Evolutionary conservation across 2,113 vertebrate species (phyloP).

Genomic region (Girardinichthys multiradiatus): DNA sequence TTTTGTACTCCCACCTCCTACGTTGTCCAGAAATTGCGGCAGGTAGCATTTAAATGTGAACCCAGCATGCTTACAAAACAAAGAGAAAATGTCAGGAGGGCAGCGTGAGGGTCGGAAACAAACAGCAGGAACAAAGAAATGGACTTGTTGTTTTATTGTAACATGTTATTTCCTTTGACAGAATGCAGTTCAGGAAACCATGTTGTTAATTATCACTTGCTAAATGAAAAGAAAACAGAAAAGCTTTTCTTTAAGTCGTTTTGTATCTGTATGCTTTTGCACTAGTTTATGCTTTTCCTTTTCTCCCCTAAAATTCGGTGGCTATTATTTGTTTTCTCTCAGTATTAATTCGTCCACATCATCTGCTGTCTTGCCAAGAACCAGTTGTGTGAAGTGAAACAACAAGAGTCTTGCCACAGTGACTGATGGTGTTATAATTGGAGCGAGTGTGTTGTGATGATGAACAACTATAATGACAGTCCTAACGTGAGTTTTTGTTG

Average conservation of each 20-base stretch:
- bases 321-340: not conserved
- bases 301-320: not conserved
- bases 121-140: slow-evolving; percentile 19
- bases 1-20: slow-evolving; percentile 20
- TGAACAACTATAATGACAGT: slow-evolving; percentile 61
- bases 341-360: not conserved
- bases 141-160: slow-evolving; percentile 8
- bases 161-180: slow-evolving; percentile 55
- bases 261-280: not conserved
- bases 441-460: slow-evolving; percentile 29
- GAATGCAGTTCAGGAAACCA: slow-evolving; percentile 41
- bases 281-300: not conserved
- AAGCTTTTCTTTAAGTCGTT: slow-evolving; percentile 18
- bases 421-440: slow-evolving; percentile 47
- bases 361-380: slow-evolving; percentile 26
- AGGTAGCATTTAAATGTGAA: slow-evolving; percentile 42
- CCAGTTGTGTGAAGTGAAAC: slow-evolving; percentile 8
- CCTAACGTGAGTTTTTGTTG: slow-evolving; percentile 60
- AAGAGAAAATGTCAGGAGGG: slow-evolving; percentile 27
- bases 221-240: slow-evolving; percentile 14
- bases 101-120: slow-evolving; percentile 13
- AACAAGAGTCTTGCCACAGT: slow-evolving; percentile 21
- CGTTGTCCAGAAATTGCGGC: slow-evolving; percentile 24
- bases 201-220: slow-evolving; percentile 39
- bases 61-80: slow-evolving; percentile 14